Evolutionary conservation across 2,797 vertebrate genomes (phyloP), one percentile per base, ranked within the genome.

Genomic region (Remorina albescens): DNA sequence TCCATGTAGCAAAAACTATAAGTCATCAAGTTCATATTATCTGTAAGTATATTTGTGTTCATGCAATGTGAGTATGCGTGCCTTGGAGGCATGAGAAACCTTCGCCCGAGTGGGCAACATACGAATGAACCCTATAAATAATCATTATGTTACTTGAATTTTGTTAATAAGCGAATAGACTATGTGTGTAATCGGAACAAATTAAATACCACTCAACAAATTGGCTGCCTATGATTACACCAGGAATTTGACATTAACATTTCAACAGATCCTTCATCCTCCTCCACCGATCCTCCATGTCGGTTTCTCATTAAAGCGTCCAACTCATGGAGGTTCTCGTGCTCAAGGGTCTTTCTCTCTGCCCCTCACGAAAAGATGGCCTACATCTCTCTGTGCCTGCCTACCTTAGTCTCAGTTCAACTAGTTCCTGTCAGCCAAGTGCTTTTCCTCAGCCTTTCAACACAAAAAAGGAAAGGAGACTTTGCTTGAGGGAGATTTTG

Each of bases 401-500:
- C 60, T 63, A 81, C 74, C 78, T 81, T 53, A 37, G 36, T 73
- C 67, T 51, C 74, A 74, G 69, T 86, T 84, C 73, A 73, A 58
- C 59, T 63, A 63, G 73, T 72, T 78, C 81, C 62, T 81, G 62
- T 81, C 74, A 80, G 75, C 79, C 74, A 78, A 88, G 59, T 80
- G 81, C 76, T 77, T 91, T 86, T 89, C 86, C 21, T 61, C 88
- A 84, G 82, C 88, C 89, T 90, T 89, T 90, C 85, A 88, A 81
- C 78, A 73, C 59, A 71, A 84, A 69, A 88, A 83, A 82, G 70
- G 74, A 88, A 83, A 82, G 70, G 74, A 86, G 76, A 85, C 70
- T 84, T 88, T 80, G 91, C 93, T 94, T 60, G 61, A 82, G 92
- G 92, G 91, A 51, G 60, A 93, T 86, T 88, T 81, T 89, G 86